Conservation (phyloP, 2,797 vertebrate genomes). For the Channallabes apus region DNA sequence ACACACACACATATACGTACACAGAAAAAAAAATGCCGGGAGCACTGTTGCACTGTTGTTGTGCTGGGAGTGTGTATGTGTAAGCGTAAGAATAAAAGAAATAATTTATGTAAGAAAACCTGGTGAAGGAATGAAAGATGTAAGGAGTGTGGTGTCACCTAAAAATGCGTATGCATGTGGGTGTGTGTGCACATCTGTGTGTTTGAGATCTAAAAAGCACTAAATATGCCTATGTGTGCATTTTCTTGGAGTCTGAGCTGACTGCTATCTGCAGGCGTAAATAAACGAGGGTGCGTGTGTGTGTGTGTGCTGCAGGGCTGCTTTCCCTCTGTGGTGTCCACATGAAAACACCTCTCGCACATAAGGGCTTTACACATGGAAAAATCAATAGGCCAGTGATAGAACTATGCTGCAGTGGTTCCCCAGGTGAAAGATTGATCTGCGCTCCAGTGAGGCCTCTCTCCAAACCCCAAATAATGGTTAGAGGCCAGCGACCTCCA, state of each 20-base stretch:
- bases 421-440: slow-evolving; percentile 80
- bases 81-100: slow-evolving; percentile 41
- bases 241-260: slow-evolving; percentile 71
- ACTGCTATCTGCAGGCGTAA: slow-evolving; percentile 73
- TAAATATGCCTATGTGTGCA: slow-evolving; percentile 68
- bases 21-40: not conserved
- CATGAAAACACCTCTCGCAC: slow-evolving; percentile 71
- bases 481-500: slow-evolving; percentile 77
- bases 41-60: slow-evolving; percentile 34
- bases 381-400: slow-evolving; percentile 81
- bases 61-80: slow-evolving; percentile 39
- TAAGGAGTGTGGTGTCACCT: slow-evolving; percentile 22
- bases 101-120: slow-evolving; percentile 32
- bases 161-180: slow-evolving; percentile 23
- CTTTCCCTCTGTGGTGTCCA: slow-evolving; percentile 63
- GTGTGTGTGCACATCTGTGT: slow-evolving; percentile 21
- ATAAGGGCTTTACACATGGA: slow-evolving; percentile 70
- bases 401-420: slow-evolving; percentile 78
- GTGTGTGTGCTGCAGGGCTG: slow-evolving; percentile 65
- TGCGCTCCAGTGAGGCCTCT: slow-evolving; percentile 70
- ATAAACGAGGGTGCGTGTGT: slow-evolving; percentile 68
- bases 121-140: slow-evolving; percentile 28
- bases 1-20: slow-evolving; percentile 18
- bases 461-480: slow-evolving; percentile 79
- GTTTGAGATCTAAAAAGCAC: slow-evolving; percentile 48